Evolutionary conservation across 2,888 invertebrate species (phyloP).

Genomic region (Nemoura dubitans): DNA sequence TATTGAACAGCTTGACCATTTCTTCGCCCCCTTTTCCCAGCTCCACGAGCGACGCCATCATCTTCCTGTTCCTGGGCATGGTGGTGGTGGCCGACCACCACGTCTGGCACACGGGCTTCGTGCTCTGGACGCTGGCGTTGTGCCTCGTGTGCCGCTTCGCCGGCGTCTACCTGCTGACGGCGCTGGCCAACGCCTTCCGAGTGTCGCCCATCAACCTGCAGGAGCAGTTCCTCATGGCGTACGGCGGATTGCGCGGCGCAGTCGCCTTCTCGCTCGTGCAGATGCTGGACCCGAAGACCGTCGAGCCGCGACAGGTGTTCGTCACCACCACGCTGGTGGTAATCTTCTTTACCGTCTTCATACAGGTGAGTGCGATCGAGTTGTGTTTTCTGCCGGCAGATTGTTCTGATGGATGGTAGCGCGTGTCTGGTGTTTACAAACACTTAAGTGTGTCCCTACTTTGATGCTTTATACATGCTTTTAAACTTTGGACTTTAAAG

Average conservation of each 20-base stretch:
- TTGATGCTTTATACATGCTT: conserved; percentile 52
- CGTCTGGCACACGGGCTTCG: conserved; percentile 64
- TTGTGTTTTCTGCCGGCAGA: neutral
- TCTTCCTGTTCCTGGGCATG: conserved; percentile 71
- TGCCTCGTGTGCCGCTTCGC: conserved; percentile 62
- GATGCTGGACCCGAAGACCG: conserved; percentile 60
- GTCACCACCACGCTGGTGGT: conserved; percentile 68
- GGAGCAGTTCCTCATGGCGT: conserved; percentile 68
- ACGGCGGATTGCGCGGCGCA: conserved; percentile 68
- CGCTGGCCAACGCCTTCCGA: conserved; percentile 62
- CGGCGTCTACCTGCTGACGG: conserved; percentile 63
- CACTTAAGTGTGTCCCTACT: too few species aligned
- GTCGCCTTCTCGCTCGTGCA: conserved; percentile 68
- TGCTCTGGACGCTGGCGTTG: conserved; percentile 65
- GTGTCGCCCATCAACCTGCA: conserved; percentile 61
- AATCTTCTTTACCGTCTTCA: conserved; percentile 68
- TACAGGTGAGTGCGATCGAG: conserved; percentile 60
- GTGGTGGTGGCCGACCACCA: conserved; percentile 59
- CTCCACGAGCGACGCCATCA: conserved; percentile 68
- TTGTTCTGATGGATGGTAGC: neutral
- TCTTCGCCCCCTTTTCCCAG: conserved; percentile 54
- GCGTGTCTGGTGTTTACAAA: too few species aligned
- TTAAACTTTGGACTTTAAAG: neutral
- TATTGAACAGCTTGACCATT: too few species aligned
- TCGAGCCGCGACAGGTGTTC: conserved; percentile 64